These are phyloP conservation scores for Macheiramphus alcinus DNA, from an alignment of 2,113 vertebrate species.

Conservation along the genomic window DNA sequence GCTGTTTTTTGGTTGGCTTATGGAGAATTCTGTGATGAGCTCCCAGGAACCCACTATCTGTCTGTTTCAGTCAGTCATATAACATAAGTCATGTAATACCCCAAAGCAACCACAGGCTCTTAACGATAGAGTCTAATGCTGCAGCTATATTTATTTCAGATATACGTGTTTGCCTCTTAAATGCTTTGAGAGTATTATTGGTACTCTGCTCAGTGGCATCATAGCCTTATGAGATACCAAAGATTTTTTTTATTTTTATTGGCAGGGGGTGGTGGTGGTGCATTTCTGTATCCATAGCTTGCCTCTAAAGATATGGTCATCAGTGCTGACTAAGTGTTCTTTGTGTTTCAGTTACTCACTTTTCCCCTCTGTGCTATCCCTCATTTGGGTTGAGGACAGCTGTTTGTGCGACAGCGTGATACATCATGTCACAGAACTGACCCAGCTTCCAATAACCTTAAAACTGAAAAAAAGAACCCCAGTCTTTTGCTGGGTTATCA, in stretches of 20 bases:
- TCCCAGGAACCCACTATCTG: background rate
- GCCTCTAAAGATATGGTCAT: background rate
- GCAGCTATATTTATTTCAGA: background rate
- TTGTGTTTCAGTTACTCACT: background rate
- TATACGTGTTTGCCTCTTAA: background rate
- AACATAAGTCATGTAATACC: background rate
- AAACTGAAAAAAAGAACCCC: background rate
- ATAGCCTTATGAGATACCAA: background rate
- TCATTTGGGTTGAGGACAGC: background rate
- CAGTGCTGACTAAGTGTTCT: background rate
- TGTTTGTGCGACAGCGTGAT: background rate
- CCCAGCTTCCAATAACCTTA: background rate
- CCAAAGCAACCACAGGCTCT: background rate
- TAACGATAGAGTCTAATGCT: background rate
- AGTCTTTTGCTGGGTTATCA: background rate
- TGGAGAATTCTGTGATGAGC: background rate
- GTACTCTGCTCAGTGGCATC: background rate
- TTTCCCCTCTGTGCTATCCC: background rate
- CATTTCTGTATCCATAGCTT: background rate
- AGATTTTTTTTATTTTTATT: background rate
- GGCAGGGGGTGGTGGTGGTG: rapidly evolving
- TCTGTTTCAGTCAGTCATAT: background rate
- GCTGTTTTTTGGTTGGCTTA: background rate
- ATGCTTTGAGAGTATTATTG: background rate
- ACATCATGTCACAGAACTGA: background rate